Evolutionary conservation across 2,797 vertebrate species (phyloP).

Genomic region (Decapterus maruadsi): DNA sequence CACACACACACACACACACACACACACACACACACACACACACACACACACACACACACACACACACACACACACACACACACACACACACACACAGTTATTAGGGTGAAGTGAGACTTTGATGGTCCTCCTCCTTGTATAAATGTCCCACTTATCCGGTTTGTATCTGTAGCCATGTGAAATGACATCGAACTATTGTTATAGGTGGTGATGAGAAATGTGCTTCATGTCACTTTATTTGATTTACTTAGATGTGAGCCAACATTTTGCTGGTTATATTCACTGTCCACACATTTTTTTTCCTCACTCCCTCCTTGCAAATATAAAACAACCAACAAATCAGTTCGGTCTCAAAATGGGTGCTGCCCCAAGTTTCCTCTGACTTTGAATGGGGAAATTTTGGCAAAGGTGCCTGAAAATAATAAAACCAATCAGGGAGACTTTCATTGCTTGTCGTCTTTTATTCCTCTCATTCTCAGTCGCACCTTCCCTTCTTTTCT

Average conservation of each 20-base stretch:
- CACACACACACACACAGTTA: too few species aligned
- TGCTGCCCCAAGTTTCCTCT: not conserved
- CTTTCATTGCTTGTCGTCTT: not conserved
- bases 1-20: too few species aligned
- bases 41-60: too few species aligned
- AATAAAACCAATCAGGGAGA: not conserved
- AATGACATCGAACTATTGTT: not conserved
- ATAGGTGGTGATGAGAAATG: not conserved
- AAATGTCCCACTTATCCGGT: conserved; percentile 8
- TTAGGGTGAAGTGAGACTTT: too few species aligned
- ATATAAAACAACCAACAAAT: not conserved
- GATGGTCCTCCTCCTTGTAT: too few species aligned
- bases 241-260: not conserved
- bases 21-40: too few species aligned
- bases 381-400: not conserved
- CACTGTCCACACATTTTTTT: not conserved
- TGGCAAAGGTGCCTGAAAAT: not conserved
- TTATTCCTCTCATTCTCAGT: not conserved
- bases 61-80: too few species aligned
- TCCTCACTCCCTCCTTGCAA: not conserved
- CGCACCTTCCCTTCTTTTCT: not conserved
- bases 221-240: not conserved
- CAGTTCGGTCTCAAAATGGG: not conserved
- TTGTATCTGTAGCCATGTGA: conserved; percentile 10
- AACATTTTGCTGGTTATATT: not conserved